phyloP scores from a whole-genome alignment of 2,113 vertebrate species.

The Elephantulus edwardii region DNA sequence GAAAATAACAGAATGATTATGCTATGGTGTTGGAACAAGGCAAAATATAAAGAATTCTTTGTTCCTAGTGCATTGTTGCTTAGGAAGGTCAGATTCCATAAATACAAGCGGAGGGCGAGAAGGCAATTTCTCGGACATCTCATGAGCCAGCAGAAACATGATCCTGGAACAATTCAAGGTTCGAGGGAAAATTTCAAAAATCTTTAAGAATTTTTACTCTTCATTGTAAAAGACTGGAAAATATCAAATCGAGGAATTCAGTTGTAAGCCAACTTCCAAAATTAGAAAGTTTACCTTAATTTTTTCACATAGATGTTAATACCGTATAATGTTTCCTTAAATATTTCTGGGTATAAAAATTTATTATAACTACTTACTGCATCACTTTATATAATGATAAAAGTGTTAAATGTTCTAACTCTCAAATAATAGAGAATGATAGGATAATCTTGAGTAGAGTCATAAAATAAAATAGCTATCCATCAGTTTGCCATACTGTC shows the following conservation, averaged over 20 bases:
- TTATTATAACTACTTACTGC: background rate
- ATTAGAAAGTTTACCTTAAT: background rate
- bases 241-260: background rate
- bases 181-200: constrained; percentile 30
- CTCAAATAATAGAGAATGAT: background rate
- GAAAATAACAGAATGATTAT: background rate
- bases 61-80: constrained; percentile 37
- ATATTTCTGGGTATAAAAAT: background rate
- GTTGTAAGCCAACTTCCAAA: background rate
- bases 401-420: background rate
- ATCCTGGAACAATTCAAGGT: background rate
- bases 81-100: constrained; percentile 65
- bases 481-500: background rate
- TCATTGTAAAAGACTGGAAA: constrained; percentile 34
- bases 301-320: background rate
- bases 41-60: constrained; percentile 52
- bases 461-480: background rate
- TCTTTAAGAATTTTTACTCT: constrained; percentile 22
- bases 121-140: background rate
- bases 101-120: background rate
- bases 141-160: background rate
- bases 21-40: background rate
- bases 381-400: background rate
- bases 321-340: constrained; percentile 4
- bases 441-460: background rate